These are phyloP conservation scores for Beris chalybata DNA, from an alignment of 2,888 invertebrate genomes.

Conservation along the genomic window DNA sequence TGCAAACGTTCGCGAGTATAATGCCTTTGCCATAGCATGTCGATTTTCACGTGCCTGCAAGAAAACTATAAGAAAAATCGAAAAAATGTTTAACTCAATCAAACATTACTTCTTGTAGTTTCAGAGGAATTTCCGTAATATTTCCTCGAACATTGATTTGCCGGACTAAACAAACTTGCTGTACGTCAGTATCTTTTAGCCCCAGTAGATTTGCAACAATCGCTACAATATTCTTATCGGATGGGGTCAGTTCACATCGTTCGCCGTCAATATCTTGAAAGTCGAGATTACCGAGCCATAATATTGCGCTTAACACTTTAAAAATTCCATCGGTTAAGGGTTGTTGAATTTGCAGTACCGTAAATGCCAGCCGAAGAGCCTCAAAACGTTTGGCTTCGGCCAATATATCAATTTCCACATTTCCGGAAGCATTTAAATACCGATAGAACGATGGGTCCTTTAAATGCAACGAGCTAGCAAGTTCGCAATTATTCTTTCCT, in stretches of 20 bases:
- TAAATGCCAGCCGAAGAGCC: constrained; percentile 83
- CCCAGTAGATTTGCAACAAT: constrained; percentile 76
- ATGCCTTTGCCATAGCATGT: constrained; percentile 90
- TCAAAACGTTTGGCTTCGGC: constrained; percentile 74
- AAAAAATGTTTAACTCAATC: constrained; percentile 11
- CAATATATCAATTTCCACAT: constrained; percentile 66
- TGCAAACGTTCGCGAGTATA: constrained; percentile 87
- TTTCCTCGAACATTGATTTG: constrained; percentile 92
- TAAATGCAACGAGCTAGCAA: constrained; percentile 72
- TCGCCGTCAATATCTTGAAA: constrained; percentile 89
- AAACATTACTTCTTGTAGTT: constrained; percentile 73
- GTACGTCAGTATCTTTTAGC: constrained; percentile 71
- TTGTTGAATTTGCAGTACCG: constrained; percentile 82
- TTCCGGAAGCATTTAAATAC: constrained; percentile 81
- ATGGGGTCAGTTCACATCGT: constrained; percentile 72
- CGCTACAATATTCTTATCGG: constrained; percentile 71
- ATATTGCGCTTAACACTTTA: constrained; percentile 81
- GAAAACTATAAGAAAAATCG: constrained; percentile 7
- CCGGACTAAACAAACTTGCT: constrained; percentile 72
- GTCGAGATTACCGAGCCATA: constrained; percentile 87
- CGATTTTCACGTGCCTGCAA: constrained; percentile 81
- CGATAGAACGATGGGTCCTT: constrained; percentile 76
- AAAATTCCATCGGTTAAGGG: constrained; percentile 88
- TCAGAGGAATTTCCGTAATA: constrained; percentile 88
- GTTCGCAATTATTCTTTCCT: constrained; percentile 76